phyloP scores from a whole-genome alignment of 2,888 invertebrate species.

The Eremobia ochroleuca region DNA sequence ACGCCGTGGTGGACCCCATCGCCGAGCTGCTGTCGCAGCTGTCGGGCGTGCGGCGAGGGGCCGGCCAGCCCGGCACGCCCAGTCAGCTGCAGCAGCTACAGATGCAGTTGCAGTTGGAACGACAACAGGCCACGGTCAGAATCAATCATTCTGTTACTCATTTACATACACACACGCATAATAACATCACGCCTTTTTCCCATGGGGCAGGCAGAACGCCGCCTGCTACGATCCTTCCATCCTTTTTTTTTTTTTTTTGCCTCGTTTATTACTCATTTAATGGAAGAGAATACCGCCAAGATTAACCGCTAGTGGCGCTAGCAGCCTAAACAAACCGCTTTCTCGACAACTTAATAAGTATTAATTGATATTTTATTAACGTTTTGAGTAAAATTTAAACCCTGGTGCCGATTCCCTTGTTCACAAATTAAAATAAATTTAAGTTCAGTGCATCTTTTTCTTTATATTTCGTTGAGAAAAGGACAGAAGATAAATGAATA shows the following conservation, averaged over 20 bases:
- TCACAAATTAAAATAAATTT: too few species aligned
- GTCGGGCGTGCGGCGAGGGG: conserved; percentile 96
- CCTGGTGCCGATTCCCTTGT: too few species aligned
- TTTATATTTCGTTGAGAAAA: too few species aligned
- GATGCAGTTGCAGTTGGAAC: conserved; percentile 98
- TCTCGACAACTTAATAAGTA: neutral
- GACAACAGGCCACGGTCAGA: conserved; percentile 95
- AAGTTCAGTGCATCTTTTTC: too few species aligned
- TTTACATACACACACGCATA: neutral
- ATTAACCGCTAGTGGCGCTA: neutral
- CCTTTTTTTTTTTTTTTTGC: too few species aligned
- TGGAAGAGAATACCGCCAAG: neutral
- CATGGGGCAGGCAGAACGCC: neutral
- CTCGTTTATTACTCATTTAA: neutral
- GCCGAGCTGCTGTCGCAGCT: conserved; percentile 98
- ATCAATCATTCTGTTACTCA: neutral
- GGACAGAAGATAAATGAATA: too few species aligned
- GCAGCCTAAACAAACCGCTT: neutral
- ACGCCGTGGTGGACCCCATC: conserved; percentile 98
- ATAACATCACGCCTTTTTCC: neutral
- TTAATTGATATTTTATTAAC: neutral
- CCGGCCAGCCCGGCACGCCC: conserved; percentile 91
- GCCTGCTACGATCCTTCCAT: neutral
- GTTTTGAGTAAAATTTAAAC: neutral
- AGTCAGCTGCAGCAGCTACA: conserved; percentile 98